Evolutionary conservation across 2,113 vertebrate species (phyloP), one percentile per base, ranked within the genome.

Genomic region (Paracanthobrama guichenoti): DNA sequence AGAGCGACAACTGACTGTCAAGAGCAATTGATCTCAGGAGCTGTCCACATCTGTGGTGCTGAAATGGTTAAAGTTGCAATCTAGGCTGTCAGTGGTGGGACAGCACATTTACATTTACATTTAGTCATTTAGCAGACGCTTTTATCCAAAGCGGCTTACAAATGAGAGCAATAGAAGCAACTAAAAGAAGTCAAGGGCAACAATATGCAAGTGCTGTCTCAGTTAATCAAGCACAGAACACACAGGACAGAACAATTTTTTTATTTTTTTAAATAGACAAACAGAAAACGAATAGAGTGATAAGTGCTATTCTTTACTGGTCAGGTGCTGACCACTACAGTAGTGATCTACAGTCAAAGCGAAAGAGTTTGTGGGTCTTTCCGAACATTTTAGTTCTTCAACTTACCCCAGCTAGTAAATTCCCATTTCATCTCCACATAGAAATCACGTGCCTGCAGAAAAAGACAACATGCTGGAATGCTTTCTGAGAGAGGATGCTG

Each of bases 361-460:
- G 2, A 50, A 48, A 18, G 59, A 53, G 55, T 44, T 57, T 71
- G 9, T 35, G 13, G 57, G 72, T 77, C 22, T 9, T 24, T 31
- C 35, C 16, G 81, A 78, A 74, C 18, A 28, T 9, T 75, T 26
- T 24, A 67, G n/a, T 3, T 39, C 14, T 28, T 64, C 59, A 0
- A 87, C 96, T 97, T 92, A 98, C 97, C 97, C 97, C 97, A 98
- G 90, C 97, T 98, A 42, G 97, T 98, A 90, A 98, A 98, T 89
- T 98, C 97, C 97, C 97, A 98, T 86, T 98, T 98, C 97, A 98
- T 98, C 90, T 98, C 97, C 92, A 98, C 97, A 8, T 98, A 98
- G 93, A 98, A 98, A 90, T 98, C 97, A 0, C 92, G 94, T 0
- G 97, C 97, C 97, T 98, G 89, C 3, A 92, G 86, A 22, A 39